Percentiles rank a stretch among this genome's conserved stretches.
Conservation (phyloP, 2,113 vertebrate genomes). For the Elephas maximus region DNA sequence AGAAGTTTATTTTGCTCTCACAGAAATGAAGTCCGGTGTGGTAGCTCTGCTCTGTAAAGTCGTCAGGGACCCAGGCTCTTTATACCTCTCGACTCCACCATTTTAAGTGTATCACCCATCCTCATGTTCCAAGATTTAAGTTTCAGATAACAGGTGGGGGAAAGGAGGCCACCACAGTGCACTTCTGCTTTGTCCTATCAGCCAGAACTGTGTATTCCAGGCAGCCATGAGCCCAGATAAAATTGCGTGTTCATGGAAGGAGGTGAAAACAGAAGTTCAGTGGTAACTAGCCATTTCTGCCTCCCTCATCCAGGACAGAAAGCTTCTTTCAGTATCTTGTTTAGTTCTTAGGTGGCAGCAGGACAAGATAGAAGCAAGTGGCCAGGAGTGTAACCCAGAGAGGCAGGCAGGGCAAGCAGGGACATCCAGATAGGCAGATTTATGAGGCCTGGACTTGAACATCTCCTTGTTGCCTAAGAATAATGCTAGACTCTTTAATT, state of each 20-base stretch:
- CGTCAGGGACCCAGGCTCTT: background rate
- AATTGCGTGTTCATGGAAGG: background rate
- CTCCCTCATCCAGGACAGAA: background rate
- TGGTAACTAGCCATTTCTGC: background rate
- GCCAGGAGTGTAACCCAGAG: background rate
- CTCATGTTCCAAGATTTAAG: background rate
- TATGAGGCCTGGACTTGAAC: no score
- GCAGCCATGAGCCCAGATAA: background rate
- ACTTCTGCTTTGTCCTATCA: background rate
- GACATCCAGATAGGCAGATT: background rate
- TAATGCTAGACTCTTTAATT: no score
- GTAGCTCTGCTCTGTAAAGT: background rate
- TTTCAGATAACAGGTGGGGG: background rate
- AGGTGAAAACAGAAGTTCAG: background rate
- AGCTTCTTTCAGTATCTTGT: background rate
- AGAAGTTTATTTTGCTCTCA: background rate
- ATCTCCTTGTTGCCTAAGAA: background rate
- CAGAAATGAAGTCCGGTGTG: fast-evolving
- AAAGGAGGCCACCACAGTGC: background rate
- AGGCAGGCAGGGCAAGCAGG: no score
- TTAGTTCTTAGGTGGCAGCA: background rate
- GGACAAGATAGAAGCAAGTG: background rate
- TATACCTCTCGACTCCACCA: background rate
- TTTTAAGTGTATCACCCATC: background rate
- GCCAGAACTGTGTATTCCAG: no score